These are phyloP conservation scores for Sternotherus odoratus DNA, from an alignment of 2,797 vertebrate genomes.

Conservation along the genomic window DNA sequence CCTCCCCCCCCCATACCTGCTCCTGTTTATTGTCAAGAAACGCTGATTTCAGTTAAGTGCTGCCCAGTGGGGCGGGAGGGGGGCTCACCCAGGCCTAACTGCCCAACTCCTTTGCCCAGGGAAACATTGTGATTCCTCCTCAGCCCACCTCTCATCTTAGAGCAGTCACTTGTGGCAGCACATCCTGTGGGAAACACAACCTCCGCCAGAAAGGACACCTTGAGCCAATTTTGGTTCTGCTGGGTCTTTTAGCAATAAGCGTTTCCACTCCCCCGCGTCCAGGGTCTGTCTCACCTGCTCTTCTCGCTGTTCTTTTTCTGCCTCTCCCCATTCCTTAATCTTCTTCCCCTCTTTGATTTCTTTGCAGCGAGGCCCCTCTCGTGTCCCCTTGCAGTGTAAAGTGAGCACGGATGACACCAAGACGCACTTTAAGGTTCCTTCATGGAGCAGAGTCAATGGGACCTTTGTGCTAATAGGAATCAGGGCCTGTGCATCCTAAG, in stretches of 20 bases:
- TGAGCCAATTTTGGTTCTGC: neutral
- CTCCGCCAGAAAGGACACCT: neutral
- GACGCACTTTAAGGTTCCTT: neutral
- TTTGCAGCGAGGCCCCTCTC: neutral
- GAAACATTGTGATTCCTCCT: neutral
- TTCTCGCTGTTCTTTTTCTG: neutral
- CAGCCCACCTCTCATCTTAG: neutral
- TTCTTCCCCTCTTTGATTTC: neutral
- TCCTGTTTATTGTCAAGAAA: rapidly evolving
- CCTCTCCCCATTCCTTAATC: neutral
- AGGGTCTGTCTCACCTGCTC: neutral
- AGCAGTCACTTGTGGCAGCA: neutral
- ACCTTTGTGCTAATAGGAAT: neutral
- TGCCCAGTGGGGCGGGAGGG: neutral
- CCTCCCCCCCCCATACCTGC: neutral
- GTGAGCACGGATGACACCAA: neutral
- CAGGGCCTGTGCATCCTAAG: neutral
- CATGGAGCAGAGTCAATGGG: neutral
- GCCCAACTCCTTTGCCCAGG: rapidly evolving
- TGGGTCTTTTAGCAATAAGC: neutral
- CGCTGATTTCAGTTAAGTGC: neutral
- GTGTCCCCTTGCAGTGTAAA: neutral
- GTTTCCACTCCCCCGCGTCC: neutral
- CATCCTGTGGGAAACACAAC: neutral
- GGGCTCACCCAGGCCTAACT: neutral